These are phyloP conservation scores for Orthosia cruda DNA, from an alignment of 2,888 invertebrate genomes.

Conservation along the genomic window DNA sequence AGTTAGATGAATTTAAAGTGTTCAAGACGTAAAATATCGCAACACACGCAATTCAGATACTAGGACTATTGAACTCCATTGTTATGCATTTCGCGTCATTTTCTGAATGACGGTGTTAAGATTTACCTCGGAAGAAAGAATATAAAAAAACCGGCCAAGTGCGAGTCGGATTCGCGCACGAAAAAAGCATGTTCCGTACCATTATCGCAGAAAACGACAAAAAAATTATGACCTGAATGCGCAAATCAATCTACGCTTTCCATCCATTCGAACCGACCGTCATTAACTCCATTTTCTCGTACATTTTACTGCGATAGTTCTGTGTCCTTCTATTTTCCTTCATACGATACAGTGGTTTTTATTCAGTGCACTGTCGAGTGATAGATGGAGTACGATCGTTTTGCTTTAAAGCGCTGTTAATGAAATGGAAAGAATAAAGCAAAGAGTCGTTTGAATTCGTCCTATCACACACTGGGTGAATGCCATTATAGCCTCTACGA, in stretches of 20 bases:
- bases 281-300: constrained; percentile 28
- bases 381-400: constrained; percentile 30
- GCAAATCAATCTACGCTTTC: background rate
- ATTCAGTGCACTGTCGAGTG: constrained; percentile 22
- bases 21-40: no score
- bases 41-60: no score
- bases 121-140: no score
- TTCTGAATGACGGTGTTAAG: no score
- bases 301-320: constrained; percentile 36
- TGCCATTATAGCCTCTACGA: no score
- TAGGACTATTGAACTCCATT: no score
- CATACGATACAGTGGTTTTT: constrained; percentile 24
- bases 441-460: constrained; percentile 19
- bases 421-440: constrained; percentile 27
- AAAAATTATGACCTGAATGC: background rate
- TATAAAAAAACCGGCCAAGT: no score
- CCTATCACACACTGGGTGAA: background rate
- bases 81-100: no score
- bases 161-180: no score
- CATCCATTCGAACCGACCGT: constrained; percentile 13
- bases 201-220: no score
- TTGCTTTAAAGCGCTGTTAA: constrained; percentile 36
- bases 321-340: constrained; percentile 29
- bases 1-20: no score
- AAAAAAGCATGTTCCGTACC: no score